Evolutionary conservation across 2,113 vertebrate species (phyloP), one percentile per base, ranked within the genome.

Genomic region (Triplophysa rosa): DNA sequence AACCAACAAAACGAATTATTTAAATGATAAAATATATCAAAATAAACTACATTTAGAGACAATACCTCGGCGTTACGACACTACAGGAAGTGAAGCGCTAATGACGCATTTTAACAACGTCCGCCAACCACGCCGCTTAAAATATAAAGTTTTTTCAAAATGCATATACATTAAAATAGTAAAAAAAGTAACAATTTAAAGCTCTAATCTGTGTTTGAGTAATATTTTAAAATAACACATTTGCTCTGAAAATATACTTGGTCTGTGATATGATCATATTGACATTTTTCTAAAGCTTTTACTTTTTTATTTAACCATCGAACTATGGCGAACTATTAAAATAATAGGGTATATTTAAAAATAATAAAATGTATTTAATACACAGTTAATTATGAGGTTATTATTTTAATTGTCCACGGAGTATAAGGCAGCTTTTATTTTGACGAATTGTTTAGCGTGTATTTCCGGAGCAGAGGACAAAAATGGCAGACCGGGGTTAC

Each of bases 401-500:
- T 33, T 33, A 6, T 19, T 54, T 54, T 54, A 19, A 7, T n/a
- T 17, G 52, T n/a, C 16, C 17, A n/a, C 1, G 8, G 47, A n/a
- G 19, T 12, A 24, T 1, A 2, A 78, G n/a, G 8, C n/a, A 19
- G 19, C 62, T 56, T 80, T 81, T 84, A 79, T 65, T 81, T 75
- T 78, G 69, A 14, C 29, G 29, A 33, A 33, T 33, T 33, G 29
- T 21, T 40, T 4, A 16, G 24, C 1, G 54, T 37, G 9, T 9
- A 17, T 62, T 58, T 61, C 65, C 66, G 69, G 19, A 42, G 29
- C 45, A 62, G 29, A 68, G 24, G 17, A 49, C 56, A 76, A 82
- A 85, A 65, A 87, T 87, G 86, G 84, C 82, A 65, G 84, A 87
- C 59, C 82, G 86, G 42, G 86, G 84, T 58, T 87, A 87, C 71